Conservation (phyloP, 2,888 invertebrate genomes). For the Belgica antarctica region DNA sequence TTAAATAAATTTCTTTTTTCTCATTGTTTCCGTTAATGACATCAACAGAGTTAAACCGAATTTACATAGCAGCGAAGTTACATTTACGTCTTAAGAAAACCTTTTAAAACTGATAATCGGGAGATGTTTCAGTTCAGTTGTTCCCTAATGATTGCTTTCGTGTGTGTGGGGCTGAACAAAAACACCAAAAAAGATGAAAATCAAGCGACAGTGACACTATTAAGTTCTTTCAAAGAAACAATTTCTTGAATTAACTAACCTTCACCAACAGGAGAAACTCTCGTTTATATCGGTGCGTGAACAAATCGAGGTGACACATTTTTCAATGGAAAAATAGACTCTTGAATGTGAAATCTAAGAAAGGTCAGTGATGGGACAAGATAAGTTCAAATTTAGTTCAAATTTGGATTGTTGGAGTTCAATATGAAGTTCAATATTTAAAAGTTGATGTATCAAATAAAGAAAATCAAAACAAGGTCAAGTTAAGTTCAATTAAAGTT, state of each 20-base stretch:
- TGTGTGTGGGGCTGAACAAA: slow-evolving; percentile 19
- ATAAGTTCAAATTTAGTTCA: too few species aligned
- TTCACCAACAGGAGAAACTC: slow-evolving; percentile 4
- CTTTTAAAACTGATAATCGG: slow-evolving; percentile 36
- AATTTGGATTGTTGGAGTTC: too few species aligned
- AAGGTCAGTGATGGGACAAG: too few species aligned
- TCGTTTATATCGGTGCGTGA: not conserved
- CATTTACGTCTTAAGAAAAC: not conserved
- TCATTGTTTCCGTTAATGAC: not conserved
- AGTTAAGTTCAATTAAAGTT: too few species aligned
- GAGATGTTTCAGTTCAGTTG: slow-evolving; percentile 35
- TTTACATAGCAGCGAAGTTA: not conserved
- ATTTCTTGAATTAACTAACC: slow-evolving; percentile 42
- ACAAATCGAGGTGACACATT: slow-evolving; percentile 27
- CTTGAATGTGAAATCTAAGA: not conserved
- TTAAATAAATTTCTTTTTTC: slow-evolving; percentile 18
- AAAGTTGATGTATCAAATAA: too few species aligned
- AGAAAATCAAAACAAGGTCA: too few species aligned
- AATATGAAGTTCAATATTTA: too few species aligned
- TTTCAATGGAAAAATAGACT: not conserved
- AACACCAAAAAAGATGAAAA: not conserved
- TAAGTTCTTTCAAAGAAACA: slow-evolving; percentile 33
- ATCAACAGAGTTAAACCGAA: not conserved
- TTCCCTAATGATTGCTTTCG: slow-evolving; percentile 33
- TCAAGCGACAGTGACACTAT: slow-evolving; percentile 23